Evolutionary conservation across 2,113 vertebrate species (phyloP), one percentile per base, ranked within the genome.

Genomic region (Tinamus guttatus): DNA sequence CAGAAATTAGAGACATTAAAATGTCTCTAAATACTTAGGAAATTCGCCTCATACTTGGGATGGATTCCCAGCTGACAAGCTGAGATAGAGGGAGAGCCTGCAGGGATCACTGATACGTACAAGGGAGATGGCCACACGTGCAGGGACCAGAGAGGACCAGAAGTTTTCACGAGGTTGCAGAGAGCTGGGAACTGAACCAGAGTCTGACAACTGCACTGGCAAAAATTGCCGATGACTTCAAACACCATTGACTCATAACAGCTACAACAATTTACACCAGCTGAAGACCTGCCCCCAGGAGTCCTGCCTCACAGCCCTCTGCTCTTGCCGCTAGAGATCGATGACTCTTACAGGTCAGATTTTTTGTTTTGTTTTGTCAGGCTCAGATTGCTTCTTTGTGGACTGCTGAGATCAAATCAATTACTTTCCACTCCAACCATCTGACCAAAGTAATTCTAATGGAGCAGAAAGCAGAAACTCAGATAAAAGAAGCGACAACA

Each of bases 281-380:
- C 91, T 87, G 94, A 94, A 93, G 86, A 93, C n/a, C 83, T 96
- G 83, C 74, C 86, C 93, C 95, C 81, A 51, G 86, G 94, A 96
- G 95, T 30, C 90, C 93, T 96, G 94, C 85, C 76, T 91, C 7
- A 24, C 60, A 2, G 77, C 90, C 94, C 94, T 91, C 88, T 94
- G 88, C 88, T 95, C 92, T 87, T 89, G 27, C 88, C 80, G 90
- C 89, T 69, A 16, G 58, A 96, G 95, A 97, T 96, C 91, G 75
- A 97, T 97, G 93, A 79, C 92, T 96, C 93, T 94, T 96, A 96
- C 90, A 91, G 96, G 96, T 97, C 95, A 96, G 95, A 95, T 81
- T 95, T 93, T 97, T 96, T 96, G 94, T 95, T 97, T 95, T 95
- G 95, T 94, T 96, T 93, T 96, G 85, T 90, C 92, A 97, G 96